Base-by-base conservation (phyloP, 1,140 invertebrate genomes). In the Phortica variegata region DNA sequence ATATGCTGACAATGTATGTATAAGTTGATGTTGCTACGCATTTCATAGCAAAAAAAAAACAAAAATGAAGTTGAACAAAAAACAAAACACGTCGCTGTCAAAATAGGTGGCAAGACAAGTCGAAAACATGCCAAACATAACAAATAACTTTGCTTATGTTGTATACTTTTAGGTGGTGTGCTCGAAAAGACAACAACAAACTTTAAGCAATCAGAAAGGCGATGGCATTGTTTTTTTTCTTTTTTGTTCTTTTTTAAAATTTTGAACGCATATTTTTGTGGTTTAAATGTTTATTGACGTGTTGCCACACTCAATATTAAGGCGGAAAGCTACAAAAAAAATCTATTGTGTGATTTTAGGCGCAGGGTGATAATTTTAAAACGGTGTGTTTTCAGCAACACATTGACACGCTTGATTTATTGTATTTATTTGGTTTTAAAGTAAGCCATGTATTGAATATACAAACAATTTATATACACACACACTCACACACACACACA, bases 1-100 rank as follows among this genome's bases (percentile, higher is more conserved):
- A 60, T 61, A 66, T 66, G 59, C 62, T 66, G 62, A 66, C 62
- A 66, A 66, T 66, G 62, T 66, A 53, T 57, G 57, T 48, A n/a
- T n/a, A n/a, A n/a, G 49, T 57, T 52, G 62, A 66, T 59, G 56
- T 63, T 54, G 15, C 18, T 23, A 38, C 19, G 23, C 23, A 26
- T 26, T 26, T 26, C 15, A 36, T 38, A 37, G 31, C 47, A 39
- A 34, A 43, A 31, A 31, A 29, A 31, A 23, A 32, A 32, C n/a
- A n/a, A n/a, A n/a, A n/a, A n/a, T n/a, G n/a, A n/a, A n/a, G n/a
- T n/a, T n/a, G n/a, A n/a, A n/a, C 5, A 26, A 26, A 10, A 26
- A 26, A 26, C 23, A 26, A 26, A 26, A 26, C 23, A 26, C 23
- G 23, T 23, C 9, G 43, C 29, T 15, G 39, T 10, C 43, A 46